Evolutionary conservation across 2,797 vertebrate species (phyloP).

Genomic region (Otus scops): DNA sequence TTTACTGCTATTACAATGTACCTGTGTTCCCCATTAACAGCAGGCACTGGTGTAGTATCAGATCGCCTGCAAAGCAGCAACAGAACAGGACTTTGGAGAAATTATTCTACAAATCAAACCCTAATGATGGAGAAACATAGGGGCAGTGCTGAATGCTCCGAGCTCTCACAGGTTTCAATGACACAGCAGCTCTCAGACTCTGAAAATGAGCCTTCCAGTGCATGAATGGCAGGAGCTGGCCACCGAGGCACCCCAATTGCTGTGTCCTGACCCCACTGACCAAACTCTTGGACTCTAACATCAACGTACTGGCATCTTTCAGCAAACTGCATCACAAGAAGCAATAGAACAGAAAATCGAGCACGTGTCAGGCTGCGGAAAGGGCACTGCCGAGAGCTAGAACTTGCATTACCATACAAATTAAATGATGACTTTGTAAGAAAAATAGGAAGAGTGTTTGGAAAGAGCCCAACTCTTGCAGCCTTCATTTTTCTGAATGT

Average conservation of each 20-base stretch:
- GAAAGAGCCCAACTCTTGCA: not conserved
- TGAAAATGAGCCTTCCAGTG: not conserved
- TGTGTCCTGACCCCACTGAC: not conserved
- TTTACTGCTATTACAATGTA: not conserved
- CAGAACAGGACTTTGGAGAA: not conserved
- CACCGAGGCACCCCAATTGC: not conserved
- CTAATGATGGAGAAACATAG: not conserved
- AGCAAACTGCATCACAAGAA: not conserved
- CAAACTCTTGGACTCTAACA: not conserved
- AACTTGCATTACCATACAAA: not conserved
- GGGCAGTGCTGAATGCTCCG: not conserved
- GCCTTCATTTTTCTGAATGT: not conserved
- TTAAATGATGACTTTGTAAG: not conserved
- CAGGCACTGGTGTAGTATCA: not conserved
- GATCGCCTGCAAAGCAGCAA: not conserved
- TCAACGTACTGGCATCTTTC: not conserved
- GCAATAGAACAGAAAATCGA: not conserved
- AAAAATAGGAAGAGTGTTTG: not conserved
- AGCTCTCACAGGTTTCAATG: not conserved
- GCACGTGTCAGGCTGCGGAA: not conserved
- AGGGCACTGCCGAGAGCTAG: not conserved
- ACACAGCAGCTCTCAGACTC: not conserved
- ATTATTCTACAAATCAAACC: not conserved
- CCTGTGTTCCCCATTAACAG: not conserved
- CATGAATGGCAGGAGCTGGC: not conserved